Evolutionary conservation across 2,797 vertebrate species (phyloP).

Genomic region (Gorsachius magnificus): DNA sequence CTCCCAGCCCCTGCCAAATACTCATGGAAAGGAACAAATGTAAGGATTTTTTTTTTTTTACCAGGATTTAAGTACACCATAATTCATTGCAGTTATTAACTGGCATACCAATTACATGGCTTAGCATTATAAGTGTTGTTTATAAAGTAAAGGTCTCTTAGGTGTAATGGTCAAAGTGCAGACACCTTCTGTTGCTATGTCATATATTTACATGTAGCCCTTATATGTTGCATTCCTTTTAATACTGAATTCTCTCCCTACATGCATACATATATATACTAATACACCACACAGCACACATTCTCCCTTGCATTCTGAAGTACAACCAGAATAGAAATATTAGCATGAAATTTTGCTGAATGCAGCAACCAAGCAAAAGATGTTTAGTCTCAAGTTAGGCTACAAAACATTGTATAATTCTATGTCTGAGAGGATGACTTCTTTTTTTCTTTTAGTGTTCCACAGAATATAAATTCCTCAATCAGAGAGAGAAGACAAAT

Average conservation of each 20-base stretch:
- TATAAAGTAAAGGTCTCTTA: neutral
- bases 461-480: neutral
- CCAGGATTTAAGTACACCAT: neutral
- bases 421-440: neutral
- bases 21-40: neutral
- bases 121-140: neutral
- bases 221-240: neutral
- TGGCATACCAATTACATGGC: neutral
- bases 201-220: neutral
- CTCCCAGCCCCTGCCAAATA: rapidly evolving
- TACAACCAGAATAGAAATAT: neutral
- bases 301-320: neutral
- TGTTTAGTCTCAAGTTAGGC: neutral
- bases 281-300: neutral
- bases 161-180: neutral
- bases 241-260: neutral
- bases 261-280: neutral
- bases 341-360: neutral
- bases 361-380: neutral
- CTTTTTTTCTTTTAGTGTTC: neutral
- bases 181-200: neutral
- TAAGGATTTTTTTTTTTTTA: neutral
- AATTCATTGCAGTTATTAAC: neutral
- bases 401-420: neutral
- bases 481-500: neutral